These are phyloP conservation scores for Sceliomorpha sp. DNA, from an alignment of 2,888 invertebrate genomes.

Conservation along the genomic window DNA sequence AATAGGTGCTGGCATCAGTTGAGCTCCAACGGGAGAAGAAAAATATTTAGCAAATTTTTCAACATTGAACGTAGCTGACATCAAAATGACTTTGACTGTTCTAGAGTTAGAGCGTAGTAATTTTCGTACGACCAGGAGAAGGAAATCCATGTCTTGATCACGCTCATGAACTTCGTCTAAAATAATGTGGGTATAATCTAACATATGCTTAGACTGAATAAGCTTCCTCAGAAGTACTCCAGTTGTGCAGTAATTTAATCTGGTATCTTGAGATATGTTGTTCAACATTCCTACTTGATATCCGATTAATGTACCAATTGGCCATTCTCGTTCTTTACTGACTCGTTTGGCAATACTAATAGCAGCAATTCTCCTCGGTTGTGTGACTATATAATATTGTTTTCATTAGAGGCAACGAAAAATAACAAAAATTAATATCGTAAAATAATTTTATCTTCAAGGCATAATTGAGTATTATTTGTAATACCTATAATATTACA, in stretches of 20 bases:
- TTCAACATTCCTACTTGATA: constrained; percentile 91
- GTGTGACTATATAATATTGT: constrained; percentile 91
- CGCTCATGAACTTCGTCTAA: constrained; percentile 97
- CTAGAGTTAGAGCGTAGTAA: constrained; percentile 86
- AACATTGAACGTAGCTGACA: constrained; percentile 96
- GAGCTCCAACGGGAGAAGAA: constrained; percentile 76
- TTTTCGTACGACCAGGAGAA: constrained; percentile 90
- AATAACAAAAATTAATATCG: no score
- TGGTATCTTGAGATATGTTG: constrained; percentile 84
- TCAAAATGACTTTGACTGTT: constrained; percentile 88
- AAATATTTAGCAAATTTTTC: constrained; percentile 88
- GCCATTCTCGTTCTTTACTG: constrained; percentile 91
- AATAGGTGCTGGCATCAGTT: constrained; percentile 82
- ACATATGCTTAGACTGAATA: constrained; percentile 85
- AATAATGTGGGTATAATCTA: constrained; percentile 92
- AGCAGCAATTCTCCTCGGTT: constrained; percentile 96
- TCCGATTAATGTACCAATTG: constrained; percentile 90
- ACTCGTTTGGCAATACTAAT: constrained; percentile 93
- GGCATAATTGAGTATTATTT: not conserved
- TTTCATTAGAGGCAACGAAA: no score
- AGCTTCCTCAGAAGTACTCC: constrained; percentile 92
- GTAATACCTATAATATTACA: no score
- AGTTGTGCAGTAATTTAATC: constrained; percentile 93
- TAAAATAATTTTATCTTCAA: not conserved
- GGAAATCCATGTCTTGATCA: constrained; percentile 94